Percentiles rank a stretch among this genome's conserved stretches.
Conservation (phyloP, 2,797 vertebrate genomes). For the Sardinella longiceps region DNA sequence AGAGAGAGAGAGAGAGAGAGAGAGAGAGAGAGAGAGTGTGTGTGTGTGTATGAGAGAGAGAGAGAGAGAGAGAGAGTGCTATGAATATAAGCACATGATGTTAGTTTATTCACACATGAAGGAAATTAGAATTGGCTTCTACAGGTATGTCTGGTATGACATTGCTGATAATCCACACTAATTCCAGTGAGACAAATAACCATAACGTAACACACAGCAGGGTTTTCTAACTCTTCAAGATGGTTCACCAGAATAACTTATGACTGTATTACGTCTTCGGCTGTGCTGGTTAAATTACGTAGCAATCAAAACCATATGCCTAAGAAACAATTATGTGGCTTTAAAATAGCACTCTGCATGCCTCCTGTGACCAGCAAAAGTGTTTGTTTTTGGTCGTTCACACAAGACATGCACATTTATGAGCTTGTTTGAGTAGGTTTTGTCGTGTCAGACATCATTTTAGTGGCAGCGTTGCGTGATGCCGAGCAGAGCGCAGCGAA, state of each 20-base stretch:
- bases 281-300: conserved; percentile 49
- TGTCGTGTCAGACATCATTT: conserved; percentile 32
- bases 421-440: conserved; percentile 55
- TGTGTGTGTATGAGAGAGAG: neutral
- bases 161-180: neutral
- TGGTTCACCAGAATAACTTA: neutral
- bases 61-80: neutral
- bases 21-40: neutral
- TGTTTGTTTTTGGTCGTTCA: conserved; percentile 50
- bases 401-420: conserved; percentile 55
- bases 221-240: conserved; percentile 15
- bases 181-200: neutral
- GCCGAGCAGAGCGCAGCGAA: neutral
- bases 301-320: conserved; percentile 65
- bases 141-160: conserved; percentile 6
- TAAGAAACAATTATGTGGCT: conserved; percentile 63
- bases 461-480: conserved; percentile 30
- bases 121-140: neutral
- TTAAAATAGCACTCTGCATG: conserved; percentile 61
- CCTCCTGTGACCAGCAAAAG: conserved; percentile 64
- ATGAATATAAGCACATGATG: neutral
- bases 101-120: neutral
- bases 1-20: neutral
- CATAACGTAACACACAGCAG: neutral
- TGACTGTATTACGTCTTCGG: conserved; percentile 24